phyloP scores from a whole-genome alignment of 2,113 vertebrate genomes.

The Coracopsis vasa region DNA sequence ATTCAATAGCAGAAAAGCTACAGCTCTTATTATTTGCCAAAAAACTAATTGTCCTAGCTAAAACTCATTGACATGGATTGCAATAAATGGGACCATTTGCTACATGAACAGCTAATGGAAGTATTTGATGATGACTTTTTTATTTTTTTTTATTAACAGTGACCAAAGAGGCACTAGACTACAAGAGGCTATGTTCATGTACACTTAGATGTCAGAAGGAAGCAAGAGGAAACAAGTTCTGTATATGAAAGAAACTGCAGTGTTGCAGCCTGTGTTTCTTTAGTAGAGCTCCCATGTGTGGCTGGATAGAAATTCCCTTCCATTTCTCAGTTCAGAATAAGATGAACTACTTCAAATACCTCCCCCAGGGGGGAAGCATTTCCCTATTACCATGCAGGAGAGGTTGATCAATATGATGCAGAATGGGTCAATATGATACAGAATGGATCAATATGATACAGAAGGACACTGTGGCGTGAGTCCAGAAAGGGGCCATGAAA shows the following conservation, averaged over 20 bases:
- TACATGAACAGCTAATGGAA: background rate
- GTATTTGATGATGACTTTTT: background rate
- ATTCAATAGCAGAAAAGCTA: background rate
- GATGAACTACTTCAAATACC: background rate
- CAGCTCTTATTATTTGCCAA: background rate
- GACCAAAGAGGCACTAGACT: background rate
- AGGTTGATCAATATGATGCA: background rate
- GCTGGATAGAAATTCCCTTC: background rate
- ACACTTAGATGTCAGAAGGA: background rate
- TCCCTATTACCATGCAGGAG: background rate
- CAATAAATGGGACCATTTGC: background rate
- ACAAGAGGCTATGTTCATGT: background rate
- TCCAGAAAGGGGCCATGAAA: background rate
- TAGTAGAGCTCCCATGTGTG: background rate
- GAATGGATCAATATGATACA: no score
- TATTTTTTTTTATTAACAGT: background rate
- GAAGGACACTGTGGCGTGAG: background rate
- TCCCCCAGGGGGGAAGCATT: background rate
- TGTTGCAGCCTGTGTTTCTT: background rate
- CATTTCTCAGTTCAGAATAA: background rate
- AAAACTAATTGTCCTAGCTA: background rate
- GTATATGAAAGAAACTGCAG: background rate
- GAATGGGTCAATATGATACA: accelerated
- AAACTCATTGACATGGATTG: background rate
- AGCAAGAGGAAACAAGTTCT: background rate